phyloP scores from a whole-genome alignment of 2,113 vertebrate genomes.

The Strigops habroptila region DNA sequence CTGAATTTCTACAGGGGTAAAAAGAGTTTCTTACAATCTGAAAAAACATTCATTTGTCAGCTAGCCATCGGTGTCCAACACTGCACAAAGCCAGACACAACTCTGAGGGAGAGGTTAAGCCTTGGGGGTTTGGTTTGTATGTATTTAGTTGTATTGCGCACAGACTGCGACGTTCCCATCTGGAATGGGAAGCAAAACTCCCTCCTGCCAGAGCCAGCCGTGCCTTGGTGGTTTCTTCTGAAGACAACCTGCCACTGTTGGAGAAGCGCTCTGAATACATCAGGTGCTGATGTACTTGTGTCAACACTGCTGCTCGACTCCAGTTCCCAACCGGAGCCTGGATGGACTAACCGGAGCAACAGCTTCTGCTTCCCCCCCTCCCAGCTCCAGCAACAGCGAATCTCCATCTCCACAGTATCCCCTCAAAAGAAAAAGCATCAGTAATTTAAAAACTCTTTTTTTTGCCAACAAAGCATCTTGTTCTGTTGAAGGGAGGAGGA shows the following conservation, averaged over 20 bases:
- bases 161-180: not conserved
- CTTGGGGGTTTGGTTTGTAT: not conserved
- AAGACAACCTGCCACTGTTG: not conserved
- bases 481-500: conserved; percentile 29
- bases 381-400: not conserved
- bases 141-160: not conserved
- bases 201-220: conserved; percentile 16
- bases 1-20: not conserved
- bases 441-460: conserved; percentile 9
- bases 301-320: not conserved
- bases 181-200: not conserved
- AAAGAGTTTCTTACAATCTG: not conserved
- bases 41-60: conserved; percentile 48
- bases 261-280: not conserved
- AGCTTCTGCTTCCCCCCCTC: not conserved
- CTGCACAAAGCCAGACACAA: not conserved
- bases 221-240: conserved; percentile 11
- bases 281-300: not conserved
- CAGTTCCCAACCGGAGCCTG: not conserved
- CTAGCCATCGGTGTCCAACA: not conserved
- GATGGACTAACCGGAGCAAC: not conserved
- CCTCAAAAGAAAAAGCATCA: conserved; percentile 8
- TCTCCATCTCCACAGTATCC: not conserved
- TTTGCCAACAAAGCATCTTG: conserved; percentile 45
- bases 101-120: not conserved